Percentiles rank a stretch among this genome's conserved stretches.
phyloP scores from a whole-genome alignment of 2,888 invertebrate species.

The Osmoderma eremita region DNA sequence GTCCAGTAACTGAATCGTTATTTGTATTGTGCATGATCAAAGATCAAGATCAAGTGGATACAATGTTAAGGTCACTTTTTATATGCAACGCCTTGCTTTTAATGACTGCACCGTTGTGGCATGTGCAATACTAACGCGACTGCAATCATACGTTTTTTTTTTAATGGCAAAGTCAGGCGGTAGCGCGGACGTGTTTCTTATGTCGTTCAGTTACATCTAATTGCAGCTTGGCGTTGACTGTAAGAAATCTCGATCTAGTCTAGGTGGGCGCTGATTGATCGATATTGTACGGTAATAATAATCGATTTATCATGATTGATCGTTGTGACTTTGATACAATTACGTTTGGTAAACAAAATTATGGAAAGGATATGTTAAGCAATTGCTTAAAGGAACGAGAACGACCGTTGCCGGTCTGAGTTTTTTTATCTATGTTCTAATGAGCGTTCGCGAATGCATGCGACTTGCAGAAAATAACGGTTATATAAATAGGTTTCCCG shows the following conservation, averaged over 20 bases:
- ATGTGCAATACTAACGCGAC: slow-evolving; percentile 37
- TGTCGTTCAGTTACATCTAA: not conserved
- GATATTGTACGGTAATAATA: slow-evolving; percentile 29
- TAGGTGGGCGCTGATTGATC: slow-evolving; percentile 34
- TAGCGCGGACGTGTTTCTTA: slow-evolving; percentile 27
- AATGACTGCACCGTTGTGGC: slow-evolving; percentile 36
- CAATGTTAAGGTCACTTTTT: slow-evolving; percentile 46
- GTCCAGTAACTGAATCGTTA: slow-evolving; percentile 33
- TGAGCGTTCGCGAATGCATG: slow-evolving; percentile 1
- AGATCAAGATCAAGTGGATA: slow-evolving; percentile 46
- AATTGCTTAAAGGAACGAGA: not conserved
- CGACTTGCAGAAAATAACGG: not conserved
- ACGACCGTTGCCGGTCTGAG: not conserved
- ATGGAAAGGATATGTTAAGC: slow-evolving; percentile 16
- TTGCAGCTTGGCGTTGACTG: too few species aligned
- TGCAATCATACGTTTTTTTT: slow-evolving; percentile 18
- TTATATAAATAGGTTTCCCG: not conserved
- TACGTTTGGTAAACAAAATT: slow-evolving; percentile 21
- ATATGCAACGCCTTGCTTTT: slow-evolving; percentile 41
- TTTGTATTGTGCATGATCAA: slow-evolving; percentile 42
- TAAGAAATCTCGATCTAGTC: not conserved
- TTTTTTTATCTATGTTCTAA: not conserved
- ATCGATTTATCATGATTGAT: slow-evolving; percentile 26
- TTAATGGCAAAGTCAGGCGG: slow-evolving; percentile 24
- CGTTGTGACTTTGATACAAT: slow-evolving; percentile 11